Evolutionary conservation across 2,797 vertebrate genomes (phyloP), one percentile per base, ranked within the genome.

Genomic region (Glossophaga mutica): DNA sequence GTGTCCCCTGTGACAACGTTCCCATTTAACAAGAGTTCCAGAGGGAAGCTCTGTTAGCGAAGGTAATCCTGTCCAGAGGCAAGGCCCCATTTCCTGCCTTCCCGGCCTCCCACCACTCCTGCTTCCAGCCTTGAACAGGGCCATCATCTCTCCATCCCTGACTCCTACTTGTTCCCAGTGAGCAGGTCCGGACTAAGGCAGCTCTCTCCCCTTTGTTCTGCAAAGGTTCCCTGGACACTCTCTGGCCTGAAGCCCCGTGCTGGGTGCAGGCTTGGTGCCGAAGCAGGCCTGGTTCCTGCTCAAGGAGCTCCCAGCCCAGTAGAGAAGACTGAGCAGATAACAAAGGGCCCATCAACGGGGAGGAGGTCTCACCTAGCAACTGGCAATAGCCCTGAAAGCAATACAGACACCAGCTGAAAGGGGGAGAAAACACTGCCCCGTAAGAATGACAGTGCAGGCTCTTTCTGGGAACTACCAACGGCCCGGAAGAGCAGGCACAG

Each of bases 331-430:
- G 10, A 44, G 44, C 34, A 89, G 44, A 1, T 32, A 70, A 29
- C 1, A 10, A 52, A 52, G 1, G 44, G 68, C 21, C 8, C 14
- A 0, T 0, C 1, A 0, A 22, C 26, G 12, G 10, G n/a, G 46
- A 73, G 37, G 14, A 84, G 52, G 22, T n/a, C 29, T 22, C 67
- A 52, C 55, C 37, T 37, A 57, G 19, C 8, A 39, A 74, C 2
- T 5, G 32, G 12, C 21, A 37, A 26, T 0, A 46, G 57, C 52
- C 39, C 32, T 8, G 3, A 83, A 62, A 71, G 32, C 46, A 37
- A 34, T 1, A 2, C 0, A 8, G 26, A 24, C 0, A 1, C 15
- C 57, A 50, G 18, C 0, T 19, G 15, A 37, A 81, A 59, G 10
- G 42, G 18, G 11, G 29, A 62, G 21, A 68, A 62, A 48, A 46